Evolutionary conservation across 1,140 invertebrate species (phyloP).

Genomic region (Mya arenaria): DNA sequence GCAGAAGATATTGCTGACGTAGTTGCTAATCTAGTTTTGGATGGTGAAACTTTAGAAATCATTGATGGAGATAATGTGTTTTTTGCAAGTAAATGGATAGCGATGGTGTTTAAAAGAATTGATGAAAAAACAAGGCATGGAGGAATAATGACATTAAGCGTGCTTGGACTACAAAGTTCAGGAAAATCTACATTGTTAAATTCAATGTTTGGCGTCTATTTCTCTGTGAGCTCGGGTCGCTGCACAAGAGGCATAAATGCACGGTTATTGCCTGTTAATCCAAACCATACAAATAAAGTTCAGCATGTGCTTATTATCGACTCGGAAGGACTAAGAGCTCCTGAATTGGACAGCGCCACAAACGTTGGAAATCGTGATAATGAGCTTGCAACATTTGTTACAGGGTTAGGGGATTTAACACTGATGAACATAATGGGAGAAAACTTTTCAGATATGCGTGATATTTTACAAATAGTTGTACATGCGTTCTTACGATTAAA

Average conservation of each 20-base stretch:
- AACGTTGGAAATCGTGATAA: no score
- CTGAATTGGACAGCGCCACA: no score
- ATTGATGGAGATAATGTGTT: constrained; percentile 19
- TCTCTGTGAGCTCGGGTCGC: background rate
- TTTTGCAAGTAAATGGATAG: background rate
- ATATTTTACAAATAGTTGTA: constrained; percentile 50
- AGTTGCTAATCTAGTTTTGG: background rate
- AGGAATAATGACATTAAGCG: constrained; percentile 1
- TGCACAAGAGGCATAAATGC: constrained; percentile 4
- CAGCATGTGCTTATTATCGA: constrained; percentile 10
- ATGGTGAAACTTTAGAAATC: background rate
- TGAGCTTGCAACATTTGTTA: constrained; percentile 47
- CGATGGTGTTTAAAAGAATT: background rate
- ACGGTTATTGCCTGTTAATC: background rate
- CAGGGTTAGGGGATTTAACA: constrained; percentile 44
- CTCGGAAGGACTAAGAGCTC: constrained; percentile 31
- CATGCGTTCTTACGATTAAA: constrained; percentile 35
- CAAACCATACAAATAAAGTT: background rate
- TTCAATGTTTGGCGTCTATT: constrained; percentile 17
- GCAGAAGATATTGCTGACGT: background rate
- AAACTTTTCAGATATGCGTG: constrained; percentile 30
- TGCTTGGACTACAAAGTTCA: constrained; percentile 24
- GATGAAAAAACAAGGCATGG: background rate
- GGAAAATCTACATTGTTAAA: constrained; percentile 22
- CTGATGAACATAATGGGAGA: constrained; percentile 56